phyloP scores from a whole-genome alignment of 1,140 invertebrate species.

The Andrena cerasifolii region DNA sequence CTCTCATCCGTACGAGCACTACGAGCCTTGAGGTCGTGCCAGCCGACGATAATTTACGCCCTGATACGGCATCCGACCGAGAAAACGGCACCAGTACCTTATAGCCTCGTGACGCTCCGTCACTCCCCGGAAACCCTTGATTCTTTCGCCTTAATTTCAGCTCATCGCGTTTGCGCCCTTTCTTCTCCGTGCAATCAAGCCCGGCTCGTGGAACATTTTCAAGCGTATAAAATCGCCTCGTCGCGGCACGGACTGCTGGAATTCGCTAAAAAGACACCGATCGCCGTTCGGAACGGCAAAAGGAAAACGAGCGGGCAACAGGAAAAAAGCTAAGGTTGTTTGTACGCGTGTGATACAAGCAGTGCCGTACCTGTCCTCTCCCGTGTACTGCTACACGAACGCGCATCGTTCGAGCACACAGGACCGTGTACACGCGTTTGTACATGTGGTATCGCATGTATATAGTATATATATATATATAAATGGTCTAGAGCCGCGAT shows the following conservation, averaged over 20 bases:
- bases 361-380: not conserved
- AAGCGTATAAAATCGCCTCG: not conserved
- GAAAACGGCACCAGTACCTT: not conserved
- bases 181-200: not conserved
- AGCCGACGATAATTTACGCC: constrained; percentile 66
- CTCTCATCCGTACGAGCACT: constrained; percentile 51
- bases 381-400: not conserved
- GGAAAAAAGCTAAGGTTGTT: constrained; percentile 50
- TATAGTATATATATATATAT: constrained; percentile 53
- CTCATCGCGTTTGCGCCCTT: not conserved
- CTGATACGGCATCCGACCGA: constrained; percentile 19
- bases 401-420: not conserved
- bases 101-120: not conserved
- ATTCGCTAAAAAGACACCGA: constrained; percentile 46
- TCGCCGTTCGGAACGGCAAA: constrained; percentile 46
- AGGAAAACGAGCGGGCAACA: constrained; percentile 35
- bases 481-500: constrained; percentile 79
- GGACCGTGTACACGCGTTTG: not conserved
- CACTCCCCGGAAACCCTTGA: not conserved
- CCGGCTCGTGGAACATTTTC: constrained; percentile 53
- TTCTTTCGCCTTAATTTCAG: constrained; percentile 2
- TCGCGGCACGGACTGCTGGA: constrained; percentile 23
- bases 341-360: not conserved
- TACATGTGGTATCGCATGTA: not conserved
- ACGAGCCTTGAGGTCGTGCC: constrained; percentile 64